Evolutionary conservation across 2,888 invertebrate genomes (phyloP).

Genomic region (Lutraria lutraria): DNA sequence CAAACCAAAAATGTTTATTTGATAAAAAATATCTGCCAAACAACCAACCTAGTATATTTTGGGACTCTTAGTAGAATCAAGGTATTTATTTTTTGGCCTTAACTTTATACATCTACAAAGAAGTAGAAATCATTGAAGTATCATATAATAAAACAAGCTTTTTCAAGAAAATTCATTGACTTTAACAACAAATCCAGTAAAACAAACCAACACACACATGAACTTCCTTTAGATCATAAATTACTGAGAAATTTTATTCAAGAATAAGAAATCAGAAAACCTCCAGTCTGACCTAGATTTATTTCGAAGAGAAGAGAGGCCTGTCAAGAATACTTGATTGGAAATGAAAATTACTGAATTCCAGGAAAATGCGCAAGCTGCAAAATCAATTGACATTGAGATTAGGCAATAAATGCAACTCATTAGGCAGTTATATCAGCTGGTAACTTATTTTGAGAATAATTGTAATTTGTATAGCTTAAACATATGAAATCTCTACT

Average conservation of each 20-base stretch:
- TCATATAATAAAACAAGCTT: neutral
- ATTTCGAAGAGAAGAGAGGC: neutral
- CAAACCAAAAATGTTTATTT: too few species aligned
- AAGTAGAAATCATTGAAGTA: too few species aligned
- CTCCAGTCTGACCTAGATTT: neutral
- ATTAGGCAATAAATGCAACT: neutral
- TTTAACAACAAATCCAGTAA: neutral
- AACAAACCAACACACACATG: neutral
- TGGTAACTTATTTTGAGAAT: neutral
- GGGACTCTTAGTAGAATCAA: too few species aligned
- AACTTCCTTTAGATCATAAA: neutral
- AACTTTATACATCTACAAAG: too few species aligned
- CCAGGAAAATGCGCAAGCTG: conserved; percentile 15
- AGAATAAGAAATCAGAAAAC: neutral
- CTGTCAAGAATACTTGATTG: conserved; percentile 17
- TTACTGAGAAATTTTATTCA: neutral
- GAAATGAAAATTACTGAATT: conserved; percentile 17
- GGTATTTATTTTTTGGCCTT: too few species aligned
- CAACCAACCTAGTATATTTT: too few species aligned
- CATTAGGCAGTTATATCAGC: neutral
- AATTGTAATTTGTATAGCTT: too few species aligned
- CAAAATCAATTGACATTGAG: conserved; percentile 25
- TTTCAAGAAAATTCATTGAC: neutral
- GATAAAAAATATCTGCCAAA: too few species aligned
- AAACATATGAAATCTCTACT: neutral